Base-by-base conservation (phyloP, 2,797 vertebrate species). In the Sebastiscus albofasciatus region DNA sequence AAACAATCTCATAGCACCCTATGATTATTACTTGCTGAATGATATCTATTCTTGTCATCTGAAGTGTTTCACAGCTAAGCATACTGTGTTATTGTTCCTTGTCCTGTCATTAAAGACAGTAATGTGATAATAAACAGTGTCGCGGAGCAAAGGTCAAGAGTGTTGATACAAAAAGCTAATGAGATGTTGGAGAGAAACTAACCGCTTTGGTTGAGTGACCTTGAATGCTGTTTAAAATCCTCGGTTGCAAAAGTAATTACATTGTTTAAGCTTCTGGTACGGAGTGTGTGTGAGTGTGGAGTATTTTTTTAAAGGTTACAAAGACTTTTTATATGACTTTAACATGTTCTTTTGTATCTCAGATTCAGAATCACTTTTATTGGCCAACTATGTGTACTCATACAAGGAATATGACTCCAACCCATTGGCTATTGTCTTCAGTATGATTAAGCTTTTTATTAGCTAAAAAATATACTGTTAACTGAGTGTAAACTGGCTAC, bases 111-210 rank as follows among this genome's bases (percentile, higher is more conserved):
- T 34, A 67, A 60, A 65, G 66, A 80, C 67, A 77, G 68, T 87
- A 56, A 81, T 66, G 39, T 68, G 69, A 84, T 82, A 49, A 77
- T 79, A 84, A 81, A 80, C 67, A 80, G 49, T 80, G 67, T 83
- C 59, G 8, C 66, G 3, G 26, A 79, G 31, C 36, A 90, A 86
- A 88, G 80, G 85, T 90, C 86, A 87, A 59, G 58, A 55, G 14
- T 76, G 74, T 75, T 79, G 74, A 80, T 67, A 72, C 42, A 67
- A 85, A 89, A 80, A 80, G 52, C 70, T 78, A 82, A 76, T 81
- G 58, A 84, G 72, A 81, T 84, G 77, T 79, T 77, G 13, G 24
- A 75, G 27, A 67, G 61, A 79, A 77, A 86, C 75, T 4, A 85
- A 83, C 59, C 9, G 52, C 67, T 80, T 56, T 83, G 62, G 70